Evolutionary conservation across 2,113 vertebrate species (phyloP), one percentile per base, ranked within the genome.

Genomic region (Eretmodus cyanostictus): DNA sequence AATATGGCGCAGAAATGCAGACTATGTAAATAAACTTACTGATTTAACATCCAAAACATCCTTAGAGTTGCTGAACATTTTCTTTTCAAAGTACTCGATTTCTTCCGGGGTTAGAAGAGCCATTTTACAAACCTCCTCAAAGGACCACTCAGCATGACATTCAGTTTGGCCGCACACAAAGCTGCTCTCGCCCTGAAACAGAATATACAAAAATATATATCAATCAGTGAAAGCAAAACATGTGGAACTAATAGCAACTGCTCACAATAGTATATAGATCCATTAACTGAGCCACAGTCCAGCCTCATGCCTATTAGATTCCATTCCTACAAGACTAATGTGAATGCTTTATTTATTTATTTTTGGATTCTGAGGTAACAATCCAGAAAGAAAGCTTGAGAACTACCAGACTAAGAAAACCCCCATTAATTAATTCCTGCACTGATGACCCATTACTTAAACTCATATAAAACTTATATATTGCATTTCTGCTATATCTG

Each of bases 91-190:
- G 27, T 84, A 3, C 1, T 82, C 14, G 2, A 1, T 34, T 51
- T 93, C 89, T 13, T 89, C 24, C 1, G n/a, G 13, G 3, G 84
- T 90, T 17, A 93, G 78, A 9, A 92, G 86, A 86, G 92, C 91
- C 91, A 92, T 91, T 82, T 90, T 91, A 24, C 47, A 29, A 14
- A 93, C 88, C 6, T 93, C 92, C 10, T 80, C 14, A 8, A 49
- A 89, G 1, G 80, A 16, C 92, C 92, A 91, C 42, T 54, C 24
- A 29, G 4, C 73, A 14, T 68, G 2, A 84, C 91, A 93, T 14
- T 0, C 3, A 7, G 24, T 4, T 2, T 31, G 17, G 2, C 89
- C 89, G 24, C 91, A 93, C 10, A 31, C 66, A 84, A 91, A 92
- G 5, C 1, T 63, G 29, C 12, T 47, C 9, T 73, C 2, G 2